A percentile compares a stretch with the other conserved stretches of the same genome.
phyloP scores from a whole-genome alignment of 2,113 vertebrate species.

The Sinocyclocheilus anshuiensis region DNA sequence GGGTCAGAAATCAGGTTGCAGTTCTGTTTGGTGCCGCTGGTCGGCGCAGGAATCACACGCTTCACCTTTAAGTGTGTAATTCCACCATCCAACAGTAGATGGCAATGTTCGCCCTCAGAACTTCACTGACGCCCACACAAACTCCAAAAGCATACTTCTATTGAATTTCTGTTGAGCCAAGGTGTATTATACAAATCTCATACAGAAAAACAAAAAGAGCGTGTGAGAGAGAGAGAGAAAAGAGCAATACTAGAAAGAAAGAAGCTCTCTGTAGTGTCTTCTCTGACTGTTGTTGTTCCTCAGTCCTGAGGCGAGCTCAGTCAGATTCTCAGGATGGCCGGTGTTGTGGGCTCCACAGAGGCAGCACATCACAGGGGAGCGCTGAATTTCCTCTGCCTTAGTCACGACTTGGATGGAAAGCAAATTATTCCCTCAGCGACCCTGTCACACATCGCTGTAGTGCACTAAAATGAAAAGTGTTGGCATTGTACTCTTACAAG shows the following conservation, averaged over 20 bases:
- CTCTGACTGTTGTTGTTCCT: background rate
- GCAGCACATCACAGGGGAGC: background rate
- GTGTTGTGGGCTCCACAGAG: background rate
- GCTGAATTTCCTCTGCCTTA: background rate
- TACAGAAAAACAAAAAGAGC: background rate
- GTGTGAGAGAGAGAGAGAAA: background rate
- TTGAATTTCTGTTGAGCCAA: background rate
- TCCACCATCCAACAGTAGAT: constrained; percentile 62
- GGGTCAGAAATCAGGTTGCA: background rate
- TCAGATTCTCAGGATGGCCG: background rate
- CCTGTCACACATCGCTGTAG: background rate
- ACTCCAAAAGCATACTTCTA: constrained; percentile 4
- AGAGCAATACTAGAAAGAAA: background rate
- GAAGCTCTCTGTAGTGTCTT: background rate
- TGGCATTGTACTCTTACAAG: constrained; percentile 12
- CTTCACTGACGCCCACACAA: background rate
- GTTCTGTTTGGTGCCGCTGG: background rate
- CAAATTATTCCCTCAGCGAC: background rate
- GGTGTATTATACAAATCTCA: constrained; percentile 3
- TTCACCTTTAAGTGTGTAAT: background rate
- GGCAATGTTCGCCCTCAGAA: constrained; percentile 72
- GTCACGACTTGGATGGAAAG: constrained; percentile 26
- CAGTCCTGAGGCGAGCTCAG: background rate
- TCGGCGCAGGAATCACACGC: background rate
- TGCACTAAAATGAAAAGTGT: constrained; percentile 13